Evolutionary conservation across 2,888 invertebrate genomes (phyloP).

Genomic region (Disparrhopalites patrizii): DNA sequence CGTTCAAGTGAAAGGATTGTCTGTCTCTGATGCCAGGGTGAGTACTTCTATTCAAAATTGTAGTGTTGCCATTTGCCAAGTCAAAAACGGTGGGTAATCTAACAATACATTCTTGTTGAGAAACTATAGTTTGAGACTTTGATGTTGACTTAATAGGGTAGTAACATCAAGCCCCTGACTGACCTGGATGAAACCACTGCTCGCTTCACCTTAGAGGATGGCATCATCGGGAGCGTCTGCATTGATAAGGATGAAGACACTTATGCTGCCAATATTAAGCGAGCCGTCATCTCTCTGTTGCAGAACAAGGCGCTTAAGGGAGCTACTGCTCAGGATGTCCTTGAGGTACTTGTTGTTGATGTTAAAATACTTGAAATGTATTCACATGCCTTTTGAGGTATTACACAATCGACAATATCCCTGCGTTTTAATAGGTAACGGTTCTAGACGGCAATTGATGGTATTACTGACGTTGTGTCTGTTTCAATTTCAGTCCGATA

Average conservation of each 20-base stretch:
- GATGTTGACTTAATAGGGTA: background rate
- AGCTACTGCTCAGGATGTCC: background rate
- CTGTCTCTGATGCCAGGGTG: constrained; percentile 8
- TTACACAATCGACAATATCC: too few relatives aligned
- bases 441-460: too few relatives aligned
- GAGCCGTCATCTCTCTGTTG: constrained; percentile 77
- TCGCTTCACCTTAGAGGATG: constrained; percentile 58
- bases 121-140: too few relatives aligned
- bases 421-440: too few relatives aligned
- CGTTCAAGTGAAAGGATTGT: background rate
- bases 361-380: too few relatives aligned
- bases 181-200: background rate
- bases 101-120: too few relatives aligned
- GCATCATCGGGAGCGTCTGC: constrained; percentile 73
- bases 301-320: constrained; percentile 53
- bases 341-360: too few relatives aligned
- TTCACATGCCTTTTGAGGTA: too few relatives aligned
- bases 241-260: constrained; percentile 64
- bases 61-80: too few relatives aligned
- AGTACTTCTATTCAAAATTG: too few relatives aligned
- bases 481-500: constrained; percentile 17
- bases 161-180: background rate
- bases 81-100: too few relatives aligned
- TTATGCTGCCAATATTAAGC: constrained; percentile 82
- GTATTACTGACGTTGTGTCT: too few relatives aligned